phyloP scores from a whole-genome alignment of 2,888 invertebrate genomes.

The Diabrotica balteata region DNA sequence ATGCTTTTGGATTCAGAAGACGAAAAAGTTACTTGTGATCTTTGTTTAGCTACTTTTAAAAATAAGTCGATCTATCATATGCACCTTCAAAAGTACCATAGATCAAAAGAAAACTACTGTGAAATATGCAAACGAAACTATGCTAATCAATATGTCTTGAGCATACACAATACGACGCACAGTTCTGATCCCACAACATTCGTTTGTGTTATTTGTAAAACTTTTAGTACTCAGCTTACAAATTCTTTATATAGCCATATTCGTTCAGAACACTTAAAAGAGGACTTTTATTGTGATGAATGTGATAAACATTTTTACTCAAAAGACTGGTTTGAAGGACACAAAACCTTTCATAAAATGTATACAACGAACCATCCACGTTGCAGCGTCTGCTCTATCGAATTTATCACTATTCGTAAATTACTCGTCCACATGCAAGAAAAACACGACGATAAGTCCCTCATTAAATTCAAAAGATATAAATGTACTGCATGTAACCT shows the following conservation, averaged over 20 bases:
- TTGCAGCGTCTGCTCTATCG: too few relatives aligned
- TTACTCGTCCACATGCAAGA: too few relatives aligned
- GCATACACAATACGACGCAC: neutral
- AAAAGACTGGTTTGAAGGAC: neutral
- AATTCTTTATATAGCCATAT: neutral
- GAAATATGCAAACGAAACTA: neutral
- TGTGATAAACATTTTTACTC: neutral
- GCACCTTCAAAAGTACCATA: too few relatives aligned
- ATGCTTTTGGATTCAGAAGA: too few relatives aligned
- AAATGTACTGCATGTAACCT: neutral
- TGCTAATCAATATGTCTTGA: neutral
- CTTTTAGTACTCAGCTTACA: neutral
- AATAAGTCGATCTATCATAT: too few relatives aligned
- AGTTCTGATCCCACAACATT: neutral
- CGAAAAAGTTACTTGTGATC: too few relatives aligned
- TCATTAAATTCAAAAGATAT: neutral
- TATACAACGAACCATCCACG: too few relatives aligned
- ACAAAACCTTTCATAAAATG: neutral
- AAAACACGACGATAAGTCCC: neutral
- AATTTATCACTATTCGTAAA: too few relatives aligned
- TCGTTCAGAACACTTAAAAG: neutral
- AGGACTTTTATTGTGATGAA: neutral
- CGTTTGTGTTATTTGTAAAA: neutral
- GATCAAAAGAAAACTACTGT: neutral
- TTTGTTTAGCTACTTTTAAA: too few relatives aligned